Base-by-base conservation (phyloP, 1,140 invertebrate genomes). In the Anoplolepis gracilipes region DNA sequence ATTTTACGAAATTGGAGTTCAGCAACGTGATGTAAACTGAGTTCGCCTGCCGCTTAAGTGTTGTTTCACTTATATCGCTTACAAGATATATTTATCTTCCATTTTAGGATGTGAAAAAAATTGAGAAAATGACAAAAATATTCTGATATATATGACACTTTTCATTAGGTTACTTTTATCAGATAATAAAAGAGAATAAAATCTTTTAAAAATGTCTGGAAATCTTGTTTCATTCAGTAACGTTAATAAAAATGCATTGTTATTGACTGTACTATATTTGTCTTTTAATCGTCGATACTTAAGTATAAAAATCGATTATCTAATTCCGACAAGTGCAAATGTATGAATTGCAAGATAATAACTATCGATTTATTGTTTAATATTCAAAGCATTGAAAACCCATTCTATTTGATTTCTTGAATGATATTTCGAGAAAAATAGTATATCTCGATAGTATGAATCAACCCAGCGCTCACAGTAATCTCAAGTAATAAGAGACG, bases 1-100 rank as follows among this genome's bases (percentile, higher is more conserved):
- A 72, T 81, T 81, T 81, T 82, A 82, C 72, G 78, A 82, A 73
- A 82, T 73, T 82, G 53, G 78, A 82, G 67, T 73, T 69, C 64
- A 39, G 77, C 77, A 73, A 82, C 78, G 39, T 82, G 78, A 82
- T 73, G 49, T 82, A 73, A 82, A 82, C 65, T 42, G 25, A 81
- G 65, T 59, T 82, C 53, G 55, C 78, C 67, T 73, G 53, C 65
- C 36, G 67, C 53, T 73, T 82, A 81, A 81, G 53, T 65, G 53
- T 30, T 30, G 28, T 8, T 10, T 2, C 67, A 42, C 72, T n/a
- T 25, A 53, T 82, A 82, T 82, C 53, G 59, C 36, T 73, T 72
- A 82, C 53, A 1, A 13, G 67, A 72, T 73, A 72, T 73, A 73
- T 82, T 82, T 73, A 72, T 73, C 53, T 67, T 59, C 10, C 39